A percentile compares a stretch with the other conserved stretches of the same genome.
phyloP scores from a whole-genome alignment of 1,140 invertebrate genomes.

The Antheraea pernyi region DNA sequence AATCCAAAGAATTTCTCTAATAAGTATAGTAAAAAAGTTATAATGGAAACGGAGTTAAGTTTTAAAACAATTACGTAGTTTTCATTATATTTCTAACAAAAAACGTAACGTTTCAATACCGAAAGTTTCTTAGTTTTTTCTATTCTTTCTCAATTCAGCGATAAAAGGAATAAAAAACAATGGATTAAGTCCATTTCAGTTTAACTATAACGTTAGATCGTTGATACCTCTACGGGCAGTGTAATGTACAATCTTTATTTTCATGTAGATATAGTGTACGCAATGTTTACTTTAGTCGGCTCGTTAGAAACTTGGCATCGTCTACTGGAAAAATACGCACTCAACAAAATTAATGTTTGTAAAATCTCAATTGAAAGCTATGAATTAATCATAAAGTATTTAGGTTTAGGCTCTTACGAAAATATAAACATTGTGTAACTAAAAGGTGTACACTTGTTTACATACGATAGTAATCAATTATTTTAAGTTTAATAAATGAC shows the following conservation, averaged over 20 bases:
- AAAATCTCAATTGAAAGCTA: constrained; percentile 5
- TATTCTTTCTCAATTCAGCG: too few relatives aligned
- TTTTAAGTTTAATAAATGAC: too few relatives aligned
- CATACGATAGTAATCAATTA: neutral
- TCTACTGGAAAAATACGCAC: constrained; percentile 31
- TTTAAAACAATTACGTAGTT: too few relatives aligned
- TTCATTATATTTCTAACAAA: too few relatives aligned
- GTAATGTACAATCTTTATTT: neutral
- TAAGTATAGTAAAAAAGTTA: too few relatives aligned
- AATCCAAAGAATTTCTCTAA: too few relatives aligned
- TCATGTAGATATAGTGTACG: constrained; percentile 8
- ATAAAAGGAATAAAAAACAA: too few relatives aligned
- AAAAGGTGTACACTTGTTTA: neutral
- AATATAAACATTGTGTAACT: neutral
- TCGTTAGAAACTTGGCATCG: constrained; percentile 41
- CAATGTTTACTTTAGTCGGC: constrained; percentile 31
- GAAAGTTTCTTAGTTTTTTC: too few relatives aligned
- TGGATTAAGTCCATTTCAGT: too few relatives aligned
- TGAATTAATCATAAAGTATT: neutral
- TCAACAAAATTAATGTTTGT: constrained; percentile 2
- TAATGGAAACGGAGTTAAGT: too few relatives aligned
- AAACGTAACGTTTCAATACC: too few relatives aligned
- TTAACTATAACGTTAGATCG: neutral
- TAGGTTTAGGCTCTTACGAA: neutral
- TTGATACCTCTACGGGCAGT: neutral